Conservation (phyloP, 2,113 vertebrate species). For the Cisticola juncidis region DNA sequence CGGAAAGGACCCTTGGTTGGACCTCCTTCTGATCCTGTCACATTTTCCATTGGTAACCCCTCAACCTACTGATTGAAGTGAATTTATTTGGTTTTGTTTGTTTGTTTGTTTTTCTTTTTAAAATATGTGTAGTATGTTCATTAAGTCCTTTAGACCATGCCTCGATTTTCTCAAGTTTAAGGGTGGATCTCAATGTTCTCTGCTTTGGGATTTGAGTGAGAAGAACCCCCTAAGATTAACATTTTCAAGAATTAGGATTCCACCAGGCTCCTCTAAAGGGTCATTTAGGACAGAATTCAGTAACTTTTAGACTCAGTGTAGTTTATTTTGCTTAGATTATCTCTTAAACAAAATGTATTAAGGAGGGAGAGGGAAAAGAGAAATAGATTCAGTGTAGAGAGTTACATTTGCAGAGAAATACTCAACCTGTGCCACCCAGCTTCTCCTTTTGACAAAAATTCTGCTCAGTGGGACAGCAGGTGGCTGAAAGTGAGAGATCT, state of each 20-base stretch:
- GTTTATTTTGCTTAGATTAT: neutral
- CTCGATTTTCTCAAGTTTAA: neutral
- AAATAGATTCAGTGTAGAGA: neutral
- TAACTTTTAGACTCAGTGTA: neutral
- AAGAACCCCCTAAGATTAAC: neutral
- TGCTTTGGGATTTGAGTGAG: neutral
- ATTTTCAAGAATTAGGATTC: neutral
- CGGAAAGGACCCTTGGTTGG: constrained; percentile 88
- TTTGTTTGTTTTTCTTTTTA: neutral
- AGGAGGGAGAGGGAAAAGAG: neutral
- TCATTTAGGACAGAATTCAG: neutral
- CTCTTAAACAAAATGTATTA: neutral
- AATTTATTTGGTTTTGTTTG: neutral
- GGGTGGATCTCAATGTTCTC: neutral
- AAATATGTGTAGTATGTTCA: neutral
- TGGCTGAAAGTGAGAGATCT: neutral
- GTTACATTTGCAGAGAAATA: neutral
- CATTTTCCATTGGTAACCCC: constrained; percentile 89
- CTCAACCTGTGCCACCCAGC: neutral
- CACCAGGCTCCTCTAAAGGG: neutral
- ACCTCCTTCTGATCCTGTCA: constrained; percentile 91
- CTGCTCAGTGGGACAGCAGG: neutral
- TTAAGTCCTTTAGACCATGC: neutral
- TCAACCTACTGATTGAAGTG: neutral
- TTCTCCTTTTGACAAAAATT: neutral